Evolutionary conservation across 2,797 vertebrate genomes (phyloP).

Genomic region (Odontamblyopus rebecca): DNA sequence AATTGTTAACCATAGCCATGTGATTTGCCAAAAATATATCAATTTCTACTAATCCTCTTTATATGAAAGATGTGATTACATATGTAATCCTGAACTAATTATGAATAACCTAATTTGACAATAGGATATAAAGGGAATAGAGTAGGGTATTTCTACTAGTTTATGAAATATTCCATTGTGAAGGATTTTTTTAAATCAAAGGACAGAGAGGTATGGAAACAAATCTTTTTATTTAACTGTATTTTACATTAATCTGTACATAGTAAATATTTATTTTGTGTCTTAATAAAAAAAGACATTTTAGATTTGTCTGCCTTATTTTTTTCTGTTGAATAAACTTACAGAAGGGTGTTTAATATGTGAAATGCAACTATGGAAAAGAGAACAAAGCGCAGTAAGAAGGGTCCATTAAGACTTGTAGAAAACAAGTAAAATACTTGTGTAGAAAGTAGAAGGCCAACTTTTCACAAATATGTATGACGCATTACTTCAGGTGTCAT

Average conservation of each 20-base stretch:
- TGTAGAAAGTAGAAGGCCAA: not conserved
- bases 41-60: not conserved
- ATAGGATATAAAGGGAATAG: conserved; percentile 23
- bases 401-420: conserved; percentile 13
- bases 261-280: conserved; percentile 49
- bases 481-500: conserved; percentile 80
- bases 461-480: not conserved
- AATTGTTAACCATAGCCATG: not conserved
- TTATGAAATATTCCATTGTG: not conserved
- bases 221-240: conserved; percentile 33
- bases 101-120: not conserved
- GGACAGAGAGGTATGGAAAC: not conserved
- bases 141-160: not conserved
- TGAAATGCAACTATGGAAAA: not conserved
- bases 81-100: no score
- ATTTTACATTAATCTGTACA: conserved; percentile 25
- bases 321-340: not conserved
- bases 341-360: not conserved
- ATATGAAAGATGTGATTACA: not conserved
- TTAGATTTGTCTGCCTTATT: not conserved
- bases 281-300: conserved; percentile 45
- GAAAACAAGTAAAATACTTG: not conserved
- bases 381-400: not conserved
- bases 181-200: not conserved
- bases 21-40: not conserved